Base-by-base conservation (phyloP, 2,888 invertebrate species). In the Leucania comma region DNA sequence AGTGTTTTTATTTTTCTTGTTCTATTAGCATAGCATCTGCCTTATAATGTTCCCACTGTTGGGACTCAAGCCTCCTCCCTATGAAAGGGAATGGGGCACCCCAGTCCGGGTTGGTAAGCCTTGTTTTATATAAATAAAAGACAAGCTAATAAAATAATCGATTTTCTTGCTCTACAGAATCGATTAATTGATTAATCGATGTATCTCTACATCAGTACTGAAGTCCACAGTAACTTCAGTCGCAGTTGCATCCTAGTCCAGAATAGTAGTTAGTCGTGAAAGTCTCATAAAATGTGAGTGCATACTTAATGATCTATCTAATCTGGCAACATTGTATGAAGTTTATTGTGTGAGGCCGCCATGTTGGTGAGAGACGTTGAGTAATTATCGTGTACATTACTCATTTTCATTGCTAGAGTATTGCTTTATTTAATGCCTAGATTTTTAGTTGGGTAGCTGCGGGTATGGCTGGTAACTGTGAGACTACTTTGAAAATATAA, bases 311-410 rank as follows among this genome's bases (percentile, higher is more conserved):
- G 57, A 65, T 62, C 61, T 76, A 60, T 62, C 61, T 81, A 57
- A 81, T 78, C 60, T 60, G 20, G 56, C 77, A 77, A 77, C 78
- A 77, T 54, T 67, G 66, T 76, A 29, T 26, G 57, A 48, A 77
- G 51, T 78, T 81, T 81, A 78, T 63, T 76, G 77, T 61, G 50
- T 22, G 26, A 51, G 26, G 22, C 64, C 50, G 68, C 58, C 48
- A 24, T 22, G 35, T 17, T 48, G 50, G 53, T n/a, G 61, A 61
- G 68, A 75, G 72, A 61, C 22, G 38, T 26, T 20, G 51, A 67
- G 56, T 70, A 77, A 78, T 78, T 81, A 80, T 56, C 57, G 22
- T 53, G 42, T 12, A 64, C 63, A 71, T 77, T 81, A 78, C 59
- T 71, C 56, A 71, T 69, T 81, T 70, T 63, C 51, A 53, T 35